These are phyloP conservation scores for Nomada flava DNA, from an alignment of 2,888 invertebrate species.

Conservation along the genomic window DNA sequence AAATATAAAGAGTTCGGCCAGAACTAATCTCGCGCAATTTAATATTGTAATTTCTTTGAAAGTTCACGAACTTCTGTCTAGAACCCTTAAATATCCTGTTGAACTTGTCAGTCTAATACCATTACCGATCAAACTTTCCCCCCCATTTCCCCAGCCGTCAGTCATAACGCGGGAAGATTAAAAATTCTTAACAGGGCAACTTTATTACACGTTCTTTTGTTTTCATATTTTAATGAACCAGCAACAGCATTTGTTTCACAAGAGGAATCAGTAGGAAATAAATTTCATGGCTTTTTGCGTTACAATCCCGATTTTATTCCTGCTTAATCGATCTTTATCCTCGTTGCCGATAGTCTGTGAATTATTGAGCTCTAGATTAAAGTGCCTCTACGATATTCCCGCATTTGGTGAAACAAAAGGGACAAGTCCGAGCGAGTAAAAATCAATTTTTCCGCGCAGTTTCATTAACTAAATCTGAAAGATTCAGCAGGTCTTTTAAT, in stretches of 20 bases:
- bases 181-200: background rate
- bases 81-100: constrained; percentile 21
- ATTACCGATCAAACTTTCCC: constrained; percentile 31
- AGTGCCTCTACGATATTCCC: background rate
- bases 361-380: constrained; percentile 7
- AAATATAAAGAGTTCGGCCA: constrained; percentile 10
- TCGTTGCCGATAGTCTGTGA: background rate
- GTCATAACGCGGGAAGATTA: background rate
- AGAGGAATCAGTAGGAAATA: no score
- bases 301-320: no score
- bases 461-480: constrained; percentile 47
- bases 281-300: no score
- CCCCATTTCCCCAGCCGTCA: background rate
- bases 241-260: no score
- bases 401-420: background rate
- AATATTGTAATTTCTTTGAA: constrained; percentile 28
- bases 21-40: constrained; percentile 24
- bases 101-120: constrained; percentile 24
- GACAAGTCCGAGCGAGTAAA: background rate
- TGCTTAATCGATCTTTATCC: background rate
- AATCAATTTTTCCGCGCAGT: constrained; percentile 42
- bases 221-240: no score
- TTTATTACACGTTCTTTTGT: background rate
- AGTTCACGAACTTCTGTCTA: constrained; percentile 3
- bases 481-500: constrained; percentile 51